Conservation (phyloP, 2,888 invertebrate genomes). For the Thymelicus acteon region DNA sequence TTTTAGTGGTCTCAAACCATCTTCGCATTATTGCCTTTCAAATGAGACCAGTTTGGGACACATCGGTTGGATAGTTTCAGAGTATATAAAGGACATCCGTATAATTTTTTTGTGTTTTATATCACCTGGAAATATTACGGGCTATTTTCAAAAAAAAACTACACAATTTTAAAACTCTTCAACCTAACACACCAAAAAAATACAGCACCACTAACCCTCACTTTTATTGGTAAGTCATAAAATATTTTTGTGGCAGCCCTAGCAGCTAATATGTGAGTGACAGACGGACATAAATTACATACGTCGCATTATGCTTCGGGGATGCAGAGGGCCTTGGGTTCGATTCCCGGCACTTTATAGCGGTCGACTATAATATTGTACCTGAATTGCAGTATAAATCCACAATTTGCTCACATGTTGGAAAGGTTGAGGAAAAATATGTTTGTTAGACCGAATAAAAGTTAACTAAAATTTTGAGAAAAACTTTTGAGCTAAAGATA, state of each 20-base stretch:
- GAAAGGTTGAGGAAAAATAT: slow-evolving; percentile 11
- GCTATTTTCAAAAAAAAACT: too few relatives aligned
- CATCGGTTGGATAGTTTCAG: too few relatives aligned
- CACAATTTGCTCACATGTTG: slow-evolving; percentile 10
- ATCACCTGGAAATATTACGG: too few relatives aligned
- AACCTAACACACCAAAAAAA: too few relatives aligned
- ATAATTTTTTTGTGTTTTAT: too few relatives aligned
- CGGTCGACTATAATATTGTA: slow-evolving; percentile 47
- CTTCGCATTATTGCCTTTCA: too few relatives aligned
- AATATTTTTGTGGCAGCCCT: slow-evolving; percentile 59
- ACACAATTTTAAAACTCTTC: too few relatives aligned
- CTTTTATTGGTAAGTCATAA: slow-evolving; percentile 7
- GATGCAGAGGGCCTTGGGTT: slow-evolving; percentile 52
- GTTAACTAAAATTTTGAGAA: not conserved
- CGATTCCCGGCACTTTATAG: slow-evolving; percentile 63
- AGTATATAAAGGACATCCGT: too few relatives aligned
- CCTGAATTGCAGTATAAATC: slow-evolving; percentile 31
- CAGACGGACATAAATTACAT: slow-evolving; percentile 76
- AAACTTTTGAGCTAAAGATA: too few relatives aligned
- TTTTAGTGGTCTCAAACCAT: too few relatives aligned
- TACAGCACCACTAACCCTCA: not conserved
- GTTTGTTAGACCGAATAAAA: slow-evolving; percentile 2
- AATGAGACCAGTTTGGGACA: too few relatives aligned
- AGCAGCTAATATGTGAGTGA: slow-evolving; percentile 79
- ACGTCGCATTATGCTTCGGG: slow-evolving; percentile 63